Evolutionary conservation across 2,888 invertebrate species (phyloP).

Genomic region (Zelleria hepariella): DNA sequence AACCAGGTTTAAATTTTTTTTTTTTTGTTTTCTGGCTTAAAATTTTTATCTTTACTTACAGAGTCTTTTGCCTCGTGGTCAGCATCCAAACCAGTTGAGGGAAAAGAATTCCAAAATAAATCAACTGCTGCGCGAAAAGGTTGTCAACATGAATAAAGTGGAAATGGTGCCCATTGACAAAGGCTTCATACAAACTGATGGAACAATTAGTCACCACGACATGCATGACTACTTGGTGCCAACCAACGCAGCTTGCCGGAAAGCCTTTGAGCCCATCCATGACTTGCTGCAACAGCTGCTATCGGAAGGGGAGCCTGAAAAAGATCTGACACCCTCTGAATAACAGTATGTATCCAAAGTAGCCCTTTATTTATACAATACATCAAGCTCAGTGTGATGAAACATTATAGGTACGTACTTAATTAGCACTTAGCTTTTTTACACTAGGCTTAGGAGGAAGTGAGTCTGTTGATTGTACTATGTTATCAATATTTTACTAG

Average conservation of each 20-base stretch:
- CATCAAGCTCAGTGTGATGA: slow-evolving; percentile 60
- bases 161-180: slow-evolving; percentile 86
- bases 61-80: slow-evolving; percentile 91
- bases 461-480: slow-evolving; percentile 15
- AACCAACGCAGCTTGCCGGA: slow-evolving; percentile 88
- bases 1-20: too few relatives aligned
- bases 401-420: not conserved
- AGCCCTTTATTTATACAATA: slow-evolving; percentile 19
- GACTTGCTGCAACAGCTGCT: slow-evolving; percentile 84
- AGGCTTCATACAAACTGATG: slow-evolving; percentile 82
- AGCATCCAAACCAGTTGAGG: slow-evolving; percentile 84
- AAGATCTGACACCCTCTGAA: slow-evolving; percentile 81
- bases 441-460: slow-evolving; percentile 44
- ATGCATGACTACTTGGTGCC: slow-evolving; percentile 94
- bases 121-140: slow-evolving; percentile 76
- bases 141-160: slow-evolving; percentile 76
- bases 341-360: slow-evolving; percentile 32
- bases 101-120: slow-evolving; percentile 85
- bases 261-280: slow-evolving; percentile 88
- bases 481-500: slow-evolving; percentile 28
- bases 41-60: slow-evolving; percentile 50
- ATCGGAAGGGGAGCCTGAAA: slow-evolving; percentile 81
- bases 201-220: slow-evolving; percentile 88
- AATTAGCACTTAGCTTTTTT: slow-evolving; percentile 59
- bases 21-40: too few relatives aligned